Evolutionary conservation across 1,140 invertebrate species (phyloP).

Genomic region (Maniola jurtina): DNA sequence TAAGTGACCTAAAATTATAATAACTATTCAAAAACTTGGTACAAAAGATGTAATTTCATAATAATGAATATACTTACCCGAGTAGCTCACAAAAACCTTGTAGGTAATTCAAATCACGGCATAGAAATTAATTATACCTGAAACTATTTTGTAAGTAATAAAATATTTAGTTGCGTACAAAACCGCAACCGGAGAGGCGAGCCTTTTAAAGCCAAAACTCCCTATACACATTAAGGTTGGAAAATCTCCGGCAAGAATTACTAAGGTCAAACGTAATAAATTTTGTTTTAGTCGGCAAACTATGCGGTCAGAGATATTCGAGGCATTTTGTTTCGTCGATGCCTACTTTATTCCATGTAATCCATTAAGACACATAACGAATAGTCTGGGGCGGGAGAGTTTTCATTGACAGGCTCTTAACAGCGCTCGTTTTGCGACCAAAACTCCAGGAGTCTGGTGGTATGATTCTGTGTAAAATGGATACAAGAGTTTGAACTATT

Average conservation of each 20-base stretch:
- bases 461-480: neutral
- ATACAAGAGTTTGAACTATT: neutral
- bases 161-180: slow-evolving; percentile 69
- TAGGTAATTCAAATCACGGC: slow-evolving; percentile 10
- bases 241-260: slow-evolving; percentile 70
- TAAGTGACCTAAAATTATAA: no score
- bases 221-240: slow-evolving; percentile 58
- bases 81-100: neutral
- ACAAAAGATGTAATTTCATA: no score
- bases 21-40: no score
- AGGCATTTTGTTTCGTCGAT: slow-evolving; percentile 70
- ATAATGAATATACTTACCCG: no score
- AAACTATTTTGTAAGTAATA: slow-evolving; percentile 71
- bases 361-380: slow-evolving; percentile 73
- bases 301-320: slow-evolving; percentile 71
- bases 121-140: slow-evolving; percentile 40
- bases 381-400: slow-evolving; percentile 55
- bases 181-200: slow-evolving; percentile 56
- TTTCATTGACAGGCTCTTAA: slow-evolving; percentile 72
- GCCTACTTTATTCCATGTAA: slow-evolving; percentile 73
- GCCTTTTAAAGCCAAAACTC: slow-evolving; percentile 63
- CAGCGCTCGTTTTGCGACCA: slow-evolving; percentile 50
- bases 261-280: slow-evolving; percentile 76
- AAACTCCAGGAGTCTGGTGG: slow-evolving; percentile 32
- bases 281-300: slow-evolving; percentile 72